Percentiles rank a stretch among this genome's conserved stretches.
Conservation (phyloP, 2,888 invertebrate genomes). For the Lacanobia wlatinum region DNA sequence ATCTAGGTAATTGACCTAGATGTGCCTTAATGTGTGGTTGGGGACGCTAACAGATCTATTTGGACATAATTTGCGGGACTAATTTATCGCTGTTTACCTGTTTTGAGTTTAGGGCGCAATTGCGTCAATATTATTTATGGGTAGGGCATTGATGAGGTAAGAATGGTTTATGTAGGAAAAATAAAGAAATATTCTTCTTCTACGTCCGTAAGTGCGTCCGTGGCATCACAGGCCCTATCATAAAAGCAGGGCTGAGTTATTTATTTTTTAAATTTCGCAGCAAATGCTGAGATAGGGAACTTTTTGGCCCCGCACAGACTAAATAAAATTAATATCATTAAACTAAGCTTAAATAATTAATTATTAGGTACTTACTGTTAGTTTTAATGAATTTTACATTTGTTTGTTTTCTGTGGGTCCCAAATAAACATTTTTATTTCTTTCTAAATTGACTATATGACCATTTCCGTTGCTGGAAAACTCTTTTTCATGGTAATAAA, state of each 20-base stretch:
- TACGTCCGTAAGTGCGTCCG: neutral
- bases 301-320: no score
- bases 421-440: no score
- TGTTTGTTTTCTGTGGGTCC: no score
- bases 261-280: no score
- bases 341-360: no score
- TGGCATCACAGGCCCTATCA: no score
- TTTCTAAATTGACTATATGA: neutral
- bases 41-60: slow-evolving; percentile 55
- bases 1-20: slow-evolving; percentile 63
- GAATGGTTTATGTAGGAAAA: neutral
- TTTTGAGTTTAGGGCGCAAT: slow-evolving; percentile 16
- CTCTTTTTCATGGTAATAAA: neutral
- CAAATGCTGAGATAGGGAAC: no score
- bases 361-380: no score
- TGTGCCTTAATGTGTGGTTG: slow-evolving; percentile 40
- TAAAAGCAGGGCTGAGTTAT: no score
- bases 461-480: accelerated
- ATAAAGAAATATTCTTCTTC: neutral
- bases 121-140: slow-evolving; percentile 1
- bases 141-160: neutral
- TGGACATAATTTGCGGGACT: slow-evolving; percentile 48
- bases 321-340: no score
- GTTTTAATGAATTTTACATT: no score
- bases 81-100: slow-evolving; percentile 39